Base-by-base conservation (phyloP, 2,797 vertebrate genomes). In the Melanotaenia parkinsoni region DNA sequence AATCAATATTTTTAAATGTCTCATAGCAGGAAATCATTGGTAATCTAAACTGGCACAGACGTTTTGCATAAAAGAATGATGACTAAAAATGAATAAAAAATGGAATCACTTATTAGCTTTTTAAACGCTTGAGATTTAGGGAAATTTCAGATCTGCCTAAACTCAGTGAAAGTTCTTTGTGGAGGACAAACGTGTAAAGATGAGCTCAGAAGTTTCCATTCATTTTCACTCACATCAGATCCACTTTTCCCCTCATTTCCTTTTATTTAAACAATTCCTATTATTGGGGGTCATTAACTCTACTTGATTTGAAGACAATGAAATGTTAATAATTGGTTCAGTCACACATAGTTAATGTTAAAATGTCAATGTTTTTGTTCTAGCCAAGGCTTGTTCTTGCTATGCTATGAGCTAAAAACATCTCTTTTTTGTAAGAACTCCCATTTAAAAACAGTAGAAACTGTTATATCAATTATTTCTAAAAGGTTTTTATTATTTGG, bases 21-120 rank as follows among this genome's bases (percentile, higher is more conserved):
- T 65, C 12, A 65, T 30, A 67, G 28, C 2, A 10, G 43, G 6
- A 28, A 43, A 64, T 12, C 1, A 53, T 11, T 26, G 22, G 22
- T 53, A 57, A 76, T 66, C 37, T 62, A 12, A 78, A 45, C 32
- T 24, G 37, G 37, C 51, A 54, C 37, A 30, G 22, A 62, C 51
- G n/a, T 54, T 22, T 43, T 12, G 58, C 45, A 3, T 43, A 2
- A 57, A 35, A 9, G 22, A 40, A 40, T 18, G 24, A 63, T 38
- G 6, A 13, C 16, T 50, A 30, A 8, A 57, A 57, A 20, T 8
- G 28, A 30, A 18, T 20, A 7, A 32, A 57, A 51, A 53, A 24
- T 26, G 11, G 51, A 26, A 12, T 26, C 2, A 53, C 22, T 53
- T 26, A 12, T 24, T 53, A 26, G 22, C n/a, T 10, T 2, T 60